Percentiles rank a stretch among this genome's conserved stretches.
phyloP scores from a whole-genome alignment of 2,797 vertebrate genomes.

The Brotula barbata region DNA sequence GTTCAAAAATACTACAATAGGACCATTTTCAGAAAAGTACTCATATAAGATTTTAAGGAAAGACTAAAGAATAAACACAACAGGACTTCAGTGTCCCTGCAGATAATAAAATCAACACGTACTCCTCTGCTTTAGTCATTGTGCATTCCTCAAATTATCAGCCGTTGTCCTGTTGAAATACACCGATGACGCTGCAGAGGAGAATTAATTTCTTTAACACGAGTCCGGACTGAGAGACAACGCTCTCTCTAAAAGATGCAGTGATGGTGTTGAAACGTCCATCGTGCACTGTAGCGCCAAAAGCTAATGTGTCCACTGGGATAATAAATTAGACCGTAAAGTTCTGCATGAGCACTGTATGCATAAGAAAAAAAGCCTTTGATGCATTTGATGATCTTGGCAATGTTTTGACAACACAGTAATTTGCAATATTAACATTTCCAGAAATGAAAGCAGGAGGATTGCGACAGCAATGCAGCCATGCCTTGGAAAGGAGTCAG shows the following conservation, averaged over 20 bases:
- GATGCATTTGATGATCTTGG: constrained; percentile 24
- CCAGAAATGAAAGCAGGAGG: constrained; percentile 56
- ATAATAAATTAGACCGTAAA: constrained; percentile 70
- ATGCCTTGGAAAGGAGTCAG: constrained; percentile 34
- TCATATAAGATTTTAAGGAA: constrained; percentile 54
- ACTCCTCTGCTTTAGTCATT: constrained; percentile 45
- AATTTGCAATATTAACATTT: constrained; percentile 23
- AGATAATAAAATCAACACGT: constrained; percentile 42
- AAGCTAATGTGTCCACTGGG: constrained; percentile 41
- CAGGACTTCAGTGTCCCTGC: constrained; percentile 58
- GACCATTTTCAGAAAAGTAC: constrained; percentile 50
- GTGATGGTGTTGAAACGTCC: constrained; percentile 29
- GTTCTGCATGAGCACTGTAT: constrained; percentile 47
- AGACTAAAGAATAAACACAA: constrained; percentile 43
- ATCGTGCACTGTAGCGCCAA: constrained; percentile 46
- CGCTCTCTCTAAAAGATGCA: constrained; percentile 44
- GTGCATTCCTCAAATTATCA: constrained; percentile 66
- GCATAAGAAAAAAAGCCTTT: constrained; percentile 37
- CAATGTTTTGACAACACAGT: constrained; percentile 35
- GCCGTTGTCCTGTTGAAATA: constrained; percentile 45
- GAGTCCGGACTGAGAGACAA: constrained; percentile 46
- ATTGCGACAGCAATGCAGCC: constrained; percentile 64
- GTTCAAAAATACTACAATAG: constrained; percentile 63
- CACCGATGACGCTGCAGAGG: constrained; percentile 50
- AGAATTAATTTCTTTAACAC: constrained; percentile 35